phyloP scores from a whole-genome alignment of 1,140 invertebrate species.

The Semibalanus balanoides region DNA sequence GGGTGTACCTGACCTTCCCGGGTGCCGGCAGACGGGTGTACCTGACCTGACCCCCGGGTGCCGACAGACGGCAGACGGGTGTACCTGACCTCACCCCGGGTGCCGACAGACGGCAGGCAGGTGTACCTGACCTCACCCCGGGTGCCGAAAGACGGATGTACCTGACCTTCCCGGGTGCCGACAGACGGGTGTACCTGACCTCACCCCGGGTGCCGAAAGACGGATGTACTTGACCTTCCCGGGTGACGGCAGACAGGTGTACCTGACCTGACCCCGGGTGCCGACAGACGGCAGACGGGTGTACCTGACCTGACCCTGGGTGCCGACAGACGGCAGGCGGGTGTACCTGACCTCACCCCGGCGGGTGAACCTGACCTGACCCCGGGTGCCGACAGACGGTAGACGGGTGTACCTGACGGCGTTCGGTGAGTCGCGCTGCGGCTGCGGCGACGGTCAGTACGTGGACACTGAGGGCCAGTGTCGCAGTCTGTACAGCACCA shows the following conservation, averaged over 20 bases:
- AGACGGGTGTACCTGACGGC: constrained; percentile 20
- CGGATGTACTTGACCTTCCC: too few relatives aligned
- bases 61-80: constrained; percentile 12
- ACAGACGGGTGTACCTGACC: too few relatives aligned
- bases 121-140: constrained; percentile 21
- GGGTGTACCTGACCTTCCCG: too few relatives aligned
- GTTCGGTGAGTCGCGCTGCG: constrained; percentile 11
- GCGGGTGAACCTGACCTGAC: too few relatives aligned
- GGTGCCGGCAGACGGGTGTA: too few relatives aligned
- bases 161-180: too few relatives aligned
- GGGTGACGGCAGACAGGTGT: too few relatives aligned
- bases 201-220: too few relatives aligned
- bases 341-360: constrained; percentile 21
- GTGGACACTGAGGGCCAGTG: constrained; percentile 10
- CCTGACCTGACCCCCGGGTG: too few relatives aligned
- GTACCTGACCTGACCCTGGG: too few relatives aligned
- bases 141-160: constrained; percentile 8
- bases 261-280: too few relatives aligned
- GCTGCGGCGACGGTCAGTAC: neutral
- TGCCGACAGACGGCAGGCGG: constrained; percentile 13
- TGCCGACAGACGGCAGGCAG: constrained; percentile 12
- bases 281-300: constrained; percentile 13
- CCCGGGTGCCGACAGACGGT: constrained; percentile 8
- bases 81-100: too few relatives aligned
- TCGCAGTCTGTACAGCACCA: constrained; percentile 13